A percentile compares a stretch with the other conserved stretches of the same genome.
phyloP scores from a whole-genome alignment of 2,797 vertebrate species.

The Okamejei kenojei region DNA sequence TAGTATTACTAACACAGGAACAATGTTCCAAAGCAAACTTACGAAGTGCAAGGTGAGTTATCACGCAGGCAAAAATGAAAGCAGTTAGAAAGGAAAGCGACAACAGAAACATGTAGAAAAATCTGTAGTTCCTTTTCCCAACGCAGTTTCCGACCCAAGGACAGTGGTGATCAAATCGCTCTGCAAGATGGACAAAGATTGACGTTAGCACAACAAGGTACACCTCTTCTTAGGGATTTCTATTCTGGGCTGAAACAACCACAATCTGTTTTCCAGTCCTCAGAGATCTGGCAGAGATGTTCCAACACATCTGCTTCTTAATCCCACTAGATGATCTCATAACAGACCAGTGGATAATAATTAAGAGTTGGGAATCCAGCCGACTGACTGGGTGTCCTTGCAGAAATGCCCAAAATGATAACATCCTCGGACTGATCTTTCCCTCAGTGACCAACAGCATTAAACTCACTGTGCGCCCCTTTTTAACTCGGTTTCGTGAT shows the following conservation, averaged over 20 bases:
- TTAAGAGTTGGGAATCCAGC: neutral
- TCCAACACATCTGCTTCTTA: neutral
- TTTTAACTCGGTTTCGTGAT: no score
- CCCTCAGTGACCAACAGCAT: no score
- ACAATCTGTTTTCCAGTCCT: rapidly evolving
- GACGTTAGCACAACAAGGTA: neutral
- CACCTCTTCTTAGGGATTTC: rapidly evolving
- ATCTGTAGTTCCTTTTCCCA: conserved; percentile 90
- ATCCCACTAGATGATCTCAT: no score
- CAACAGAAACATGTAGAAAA: conserved; percentile 92
- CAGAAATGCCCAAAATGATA: no score
- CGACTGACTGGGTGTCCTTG: no score
- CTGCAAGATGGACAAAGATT: conserved; percentile 52
- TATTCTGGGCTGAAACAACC: neutral
- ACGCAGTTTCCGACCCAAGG: conserved; percentile 97
- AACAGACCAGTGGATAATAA: neutral
- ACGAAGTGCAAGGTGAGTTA: conserved; percentile 88
- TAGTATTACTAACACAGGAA: neutral
- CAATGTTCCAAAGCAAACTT: conserved; percentile 42
- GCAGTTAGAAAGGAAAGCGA: conserved; percentile 90
- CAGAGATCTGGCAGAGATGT: rapidly evolving
- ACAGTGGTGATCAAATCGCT: conserved; percentile 93
- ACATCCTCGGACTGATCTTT: no score
- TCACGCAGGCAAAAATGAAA: conserved; percentile 91
- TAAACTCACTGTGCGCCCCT: no score